A percentile compares a stretch with the other conserved stretches of the same genome.
Evolutionary conservation across 2,888 invertebrate genomes (phyloP).

Genomic region (Lacanobia oleracea): DNA sequence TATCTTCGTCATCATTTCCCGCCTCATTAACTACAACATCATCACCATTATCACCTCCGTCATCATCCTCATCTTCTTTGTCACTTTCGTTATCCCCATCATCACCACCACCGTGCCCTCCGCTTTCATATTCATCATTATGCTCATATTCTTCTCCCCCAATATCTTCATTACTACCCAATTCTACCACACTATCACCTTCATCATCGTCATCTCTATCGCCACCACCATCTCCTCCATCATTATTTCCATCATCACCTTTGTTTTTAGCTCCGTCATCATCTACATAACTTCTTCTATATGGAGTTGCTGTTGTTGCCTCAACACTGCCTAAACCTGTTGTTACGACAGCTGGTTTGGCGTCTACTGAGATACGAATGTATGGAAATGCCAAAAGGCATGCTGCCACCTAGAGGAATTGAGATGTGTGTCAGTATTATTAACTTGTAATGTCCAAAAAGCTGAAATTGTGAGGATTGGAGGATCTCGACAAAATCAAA

Average conservation of each 20-base stretch:
- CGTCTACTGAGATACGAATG: neutral
- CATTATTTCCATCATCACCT: too few relatives aligned
- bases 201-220: neutral
- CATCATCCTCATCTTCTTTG: neutral
- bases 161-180: neutral
- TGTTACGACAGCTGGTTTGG: neutral
- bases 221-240: too few relatives aligned
- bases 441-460: neutral
- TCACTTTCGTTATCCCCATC: too few relatives aligned
- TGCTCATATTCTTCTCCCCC: too few relatives aligned
- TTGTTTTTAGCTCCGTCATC: too few relatives aligned
- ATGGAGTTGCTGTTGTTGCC: neutral
- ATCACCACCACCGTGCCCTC: too few relatives aligned
- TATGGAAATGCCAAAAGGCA: constrained; percentile 10
- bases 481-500: neutral
- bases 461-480: neutral
- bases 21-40: neutral
- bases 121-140: too few relatives aligned
- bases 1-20: too few relatives aligned
- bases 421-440: neutral
- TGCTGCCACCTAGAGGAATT: constrained; percentile 13
- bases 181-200: neutral
- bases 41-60: neutral
- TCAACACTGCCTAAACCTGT: neutral
- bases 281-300: too few relatives aligned